These are phyloP conservation scores for Lasaia peninsularis DNA, from an alignment of 1,140 invertebrate species.

Conservation along the genomic window DNA sequence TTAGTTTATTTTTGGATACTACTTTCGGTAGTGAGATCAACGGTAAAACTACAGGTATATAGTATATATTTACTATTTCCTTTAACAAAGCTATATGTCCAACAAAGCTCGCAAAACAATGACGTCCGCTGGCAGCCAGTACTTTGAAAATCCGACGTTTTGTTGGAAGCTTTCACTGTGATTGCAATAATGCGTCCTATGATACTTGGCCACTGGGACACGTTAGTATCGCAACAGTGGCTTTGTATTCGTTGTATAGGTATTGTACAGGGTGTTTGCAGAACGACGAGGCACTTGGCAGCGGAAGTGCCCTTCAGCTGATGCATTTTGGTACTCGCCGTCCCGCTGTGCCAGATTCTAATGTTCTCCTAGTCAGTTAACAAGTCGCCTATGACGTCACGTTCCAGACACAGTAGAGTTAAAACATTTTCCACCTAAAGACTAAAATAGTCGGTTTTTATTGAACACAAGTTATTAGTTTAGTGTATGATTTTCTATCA, in stretches of 20 bases:
- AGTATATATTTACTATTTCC: background rate
- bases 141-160: constrained; percentile 34
- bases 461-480: too few species aligned
- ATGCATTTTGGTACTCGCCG: constrained; percentile 40
- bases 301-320: constrained; percentile 36
- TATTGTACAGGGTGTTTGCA: constrained; percentile 29
- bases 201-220: constrained; percentile 26
- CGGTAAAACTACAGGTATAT: background rate
- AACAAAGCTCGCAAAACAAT: constrained; percentile 28
- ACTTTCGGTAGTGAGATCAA: too few species aligned
- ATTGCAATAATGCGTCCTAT: constrained; percentile 43
- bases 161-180: constrained; percentile 49
- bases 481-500: too few species aligned
- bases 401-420: background rate
- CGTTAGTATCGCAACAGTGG: constrained; percentile 6
- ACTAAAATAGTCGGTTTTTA: too few species aligned
- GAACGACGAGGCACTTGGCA: constrained; percentile 30
- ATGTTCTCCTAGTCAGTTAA: background rate
- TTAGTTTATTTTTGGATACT: too few species aligned
- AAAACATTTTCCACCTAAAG: background rate
- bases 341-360: constrained; percentile 12
- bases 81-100: constrained; percentile 19
- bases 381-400: background rate
- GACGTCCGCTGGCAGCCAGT: constrained; percentile 22
- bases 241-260: constrained; percentile 18